Percentiles rank a stretch among this genome's conserved stretches.
phyloP scores from a whole-genome alignment of 2,113 vertebrate genomes.

The Mesembrinibis cayennensis region DNA sequence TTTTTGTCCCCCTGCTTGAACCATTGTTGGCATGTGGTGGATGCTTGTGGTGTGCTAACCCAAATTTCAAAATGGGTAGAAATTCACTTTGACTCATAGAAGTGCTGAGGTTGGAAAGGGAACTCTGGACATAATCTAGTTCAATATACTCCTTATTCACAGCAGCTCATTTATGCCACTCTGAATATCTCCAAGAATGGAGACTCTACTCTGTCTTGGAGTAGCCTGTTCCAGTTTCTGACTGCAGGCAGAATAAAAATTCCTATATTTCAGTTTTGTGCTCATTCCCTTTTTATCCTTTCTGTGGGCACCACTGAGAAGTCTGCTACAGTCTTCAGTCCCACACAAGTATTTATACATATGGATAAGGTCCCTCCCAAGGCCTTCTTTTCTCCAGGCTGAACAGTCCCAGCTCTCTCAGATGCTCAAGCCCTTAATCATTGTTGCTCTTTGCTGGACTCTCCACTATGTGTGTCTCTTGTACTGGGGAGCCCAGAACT shows the following conservation, averaged over 20 bases:
- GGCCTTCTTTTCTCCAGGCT: neutral
- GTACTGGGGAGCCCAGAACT: neutral
- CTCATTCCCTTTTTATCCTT: neutral
- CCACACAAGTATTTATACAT: neutral
- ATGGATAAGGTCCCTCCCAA: neutral
- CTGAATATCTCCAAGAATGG: neutral
- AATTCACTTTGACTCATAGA: neutral
- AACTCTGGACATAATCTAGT: neutral
- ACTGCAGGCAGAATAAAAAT: neutral
- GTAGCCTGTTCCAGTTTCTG: neutral
- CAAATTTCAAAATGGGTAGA: neutral
- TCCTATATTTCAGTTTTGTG: neutral
- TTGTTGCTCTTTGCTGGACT: neutral
- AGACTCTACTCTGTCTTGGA: neutral
- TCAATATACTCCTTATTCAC: neutral
- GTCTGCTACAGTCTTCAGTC: neutral
- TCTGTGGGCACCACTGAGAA: neutral
- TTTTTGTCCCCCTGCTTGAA: neutral
- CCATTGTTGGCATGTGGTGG: neutral
- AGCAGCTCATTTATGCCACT: neutral
- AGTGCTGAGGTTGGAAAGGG: neutral
- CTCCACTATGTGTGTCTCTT: neutral
- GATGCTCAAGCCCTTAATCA: neutral
- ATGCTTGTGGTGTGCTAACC: neutral
- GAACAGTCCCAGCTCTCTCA: neutral